Conservation (phyloP, 2,797 vertebrate genomes). For the Cottoperca gobio region DNA sequence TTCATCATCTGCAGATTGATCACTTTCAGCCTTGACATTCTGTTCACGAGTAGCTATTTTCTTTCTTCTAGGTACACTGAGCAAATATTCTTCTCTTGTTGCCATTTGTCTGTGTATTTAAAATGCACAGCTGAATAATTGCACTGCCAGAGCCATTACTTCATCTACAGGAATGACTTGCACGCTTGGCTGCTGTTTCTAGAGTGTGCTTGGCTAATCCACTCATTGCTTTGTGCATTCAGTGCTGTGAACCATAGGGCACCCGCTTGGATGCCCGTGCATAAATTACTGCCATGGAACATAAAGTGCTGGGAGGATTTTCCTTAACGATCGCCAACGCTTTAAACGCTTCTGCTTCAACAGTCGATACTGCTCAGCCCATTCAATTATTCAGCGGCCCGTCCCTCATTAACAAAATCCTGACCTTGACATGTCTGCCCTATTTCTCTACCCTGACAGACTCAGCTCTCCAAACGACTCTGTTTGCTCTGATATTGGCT, state of each 20-base stretch:
- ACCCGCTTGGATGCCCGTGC: constrained; percentile 82
- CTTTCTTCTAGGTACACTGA: constrained; percentile 49
- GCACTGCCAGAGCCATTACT: constrained; percentile 76
- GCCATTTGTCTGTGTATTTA: constrained; percentile 71
- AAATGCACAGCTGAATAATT: constrained; percentile 82
- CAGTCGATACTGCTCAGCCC: constrained; percentile 86
- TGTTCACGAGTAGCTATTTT: constrained; percentile 55
- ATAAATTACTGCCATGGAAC: constrained; percentile 87
- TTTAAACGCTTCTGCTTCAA: constrained; percentile 87
- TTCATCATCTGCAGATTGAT: constrained; percentile 57
- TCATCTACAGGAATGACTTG: constrained; percentile 81
- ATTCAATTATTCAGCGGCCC: constrained; percentile 86
- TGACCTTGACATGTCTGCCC: constrained; percentile 91
- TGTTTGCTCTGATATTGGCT: constrained; percentile 87
- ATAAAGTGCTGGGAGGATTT: constrained; percentile 87
- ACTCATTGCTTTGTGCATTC: constrained; percentile 85
- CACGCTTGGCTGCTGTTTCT: constrained; percentile 83
- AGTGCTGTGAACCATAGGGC: constrained; percentile 83
- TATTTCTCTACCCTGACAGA: constrained; percentile 84
- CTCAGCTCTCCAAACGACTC: constrained; percentile 80
- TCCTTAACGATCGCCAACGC: constrained; percentile 85
- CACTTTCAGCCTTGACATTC: constrained; percentile 57
- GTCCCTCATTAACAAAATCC: constrained; percentile 90
- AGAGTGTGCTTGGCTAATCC: constrained; percentile 85
- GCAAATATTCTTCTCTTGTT: constrained; percentile 55